Percentiles rank a stretch among this genome's conserved stretches.
Evolutionary conservation across 2,113 vertebrate genomes (phyloP).

Genomic region (Epinephelus fuscoguttatus): DNA sequence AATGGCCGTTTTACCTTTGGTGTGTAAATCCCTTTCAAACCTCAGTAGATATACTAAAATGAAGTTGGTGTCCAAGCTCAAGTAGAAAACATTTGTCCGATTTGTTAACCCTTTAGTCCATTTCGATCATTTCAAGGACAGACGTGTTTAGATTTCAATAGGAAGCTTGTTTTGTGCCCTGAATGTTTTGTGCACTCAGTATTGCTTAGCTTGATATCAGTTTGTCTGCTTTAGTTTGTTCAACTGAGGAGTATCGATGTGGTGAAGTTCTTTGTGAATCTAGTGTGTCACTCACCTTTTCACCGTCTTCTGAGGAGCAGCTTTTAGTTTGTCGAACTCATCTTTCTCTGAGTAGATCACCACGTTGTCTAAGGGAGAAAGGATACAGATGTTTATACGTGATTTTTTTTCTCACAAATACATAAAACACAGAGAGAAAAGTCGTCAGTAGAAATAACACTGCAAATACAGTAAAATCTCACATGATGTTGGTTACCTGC

Average conservation of each 20-base stretch:
- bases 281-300: conserved; percentile 88
- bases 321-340: conserved; percentile 95
- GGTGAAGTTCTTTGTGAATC: background rate
- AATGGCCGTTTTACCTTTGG: background rate
- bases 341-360: conserved; percentile 97
- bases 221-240: background rate
- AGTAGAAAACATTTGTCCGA: background rate
- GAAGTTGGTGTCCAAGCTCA: background rate
- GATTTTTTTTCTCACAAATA: background rate
- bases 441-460: background rate
- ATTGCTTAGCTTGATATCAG: background rate
- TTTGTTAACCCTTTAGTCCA: background rate
- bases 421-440: background rate
- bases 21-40: background rate
- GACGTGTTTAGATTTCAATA: too few species aligned
- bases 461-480: background rate
- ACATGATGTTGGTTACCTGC: background rate
- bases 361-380: conserved; percentile 87
- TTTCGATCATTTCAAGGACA: background rate
- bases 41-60: background rate
- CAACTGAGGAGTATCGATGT: background rate
- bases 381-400: background rate
- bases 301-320: conserved; percentile 89
- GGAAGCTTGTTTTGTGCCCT: background rate
- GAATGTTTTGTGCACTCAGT: background rate